Percentiles rank a stretch among this genome's conserved stretches.
These are phyloP conservation scores for Acanthosoma haemorrhoidale DNA, from an alignment of 2,888 invertebrate species.

Conservation along the genomic window DNA sequence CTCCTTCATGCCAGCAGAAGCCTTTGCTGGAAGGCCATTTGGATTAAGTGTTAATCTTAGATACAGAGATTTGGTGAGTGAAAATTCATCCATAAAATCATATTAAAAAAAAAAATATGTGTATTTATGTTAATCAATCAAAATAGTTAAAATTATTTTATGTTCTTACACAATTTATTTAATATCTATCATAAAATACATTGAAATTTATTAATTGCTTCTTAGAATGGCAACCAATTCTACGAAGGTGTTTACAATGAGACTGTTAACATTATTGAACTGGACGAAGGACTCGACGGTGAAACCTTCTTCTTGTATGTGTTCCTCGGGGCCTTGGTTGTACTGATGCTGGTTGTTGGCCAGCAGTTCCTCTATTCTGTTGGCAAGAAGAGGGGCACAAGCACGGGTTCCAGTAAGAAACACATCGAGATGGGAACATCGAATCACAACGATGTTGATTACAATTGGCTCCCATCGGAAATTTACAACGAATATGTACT, in stretches of 20 bases:
- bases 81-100: too few relatives aligned
- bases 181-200: background rate
- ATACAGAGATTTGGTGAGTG: constrained; percentile 74
- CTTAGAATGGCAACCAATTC: constrained; percentile 58
- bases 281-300: constrained; percentile 94
- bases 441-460: constrained; percentile 87
- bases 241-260: constrained; percentile 96
- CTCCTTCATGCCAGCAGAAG: constrained; percentile 89
- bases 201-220: constrained; percentile 35
- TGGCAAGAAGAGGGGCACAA: constrained; percentile 62
- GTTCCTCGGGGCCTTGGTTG: constrained; percentile 83
- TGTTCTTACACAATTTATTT: background rate
- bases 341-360: constrained; percentile 79
- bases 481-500: constrained; percentile 43
- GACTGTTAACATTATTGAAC: constrained; percentile 90
- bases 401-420: constrained; percentile 52
- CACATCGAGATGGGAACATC: constrained; percentile 84
- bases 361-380: constrained; percentile 83
- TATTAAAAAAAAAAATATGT: too few relatives aligned
- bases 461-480: constrained; percentile 95
- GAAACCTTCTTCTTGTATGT: constrained; percentile 98
- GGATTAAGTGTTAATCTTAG: constrained; percentile 88
- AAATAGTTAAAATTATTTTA: too few relatives aligned
- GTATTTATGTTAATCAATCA: too few relatives aligned
- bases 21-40: constrained; percentile 94